Percentiles rank a stretch among this genome's conserved stretches.
Evolutionary conservation across 1,140 invertebrate genomes (phyloP).

Genomic region (Pemphigus obesinymphae): DNA sequence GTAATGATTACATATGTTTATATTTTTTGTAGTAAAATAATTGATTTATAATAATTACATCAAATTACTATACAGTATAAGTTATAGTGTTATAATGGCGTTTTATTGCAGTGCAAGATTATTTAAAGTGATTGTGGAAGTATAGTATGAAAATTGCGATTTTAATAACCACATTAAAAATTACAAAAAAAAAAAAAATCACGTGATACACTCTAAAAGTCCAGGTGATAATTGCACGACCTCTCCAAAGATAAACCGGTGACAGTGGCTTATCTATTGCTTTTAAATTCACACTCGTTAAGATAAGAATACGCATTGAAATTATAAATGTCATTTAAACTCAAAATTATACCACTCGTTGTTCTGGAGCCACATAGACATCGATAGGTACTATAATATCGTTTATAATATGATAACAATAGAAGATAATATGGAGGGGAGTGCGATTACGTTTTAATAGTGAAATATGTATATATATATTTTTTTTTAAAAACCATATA

Average conservation of each 20-base stretch:
- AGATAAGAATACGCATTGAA: background rate
- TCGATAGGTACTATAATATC: background rate
- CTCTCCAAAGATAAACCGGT: conserved; percentile 26
- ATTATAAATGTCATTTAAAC: background rate
- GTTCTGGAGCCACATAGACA: background rate
- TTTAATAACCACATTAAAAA: background rate
- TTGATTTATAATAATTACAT: too few species aligned
- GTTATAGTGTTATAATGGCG: too few species aligned
- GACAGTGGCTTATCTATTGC: conserved; percentile 2
- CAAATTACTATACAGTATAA: too few species aligned
- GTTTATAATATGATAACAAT: too few species aligned
- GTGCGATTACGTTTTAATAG: too few species aligned
- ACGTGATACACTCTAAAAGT: background rate
- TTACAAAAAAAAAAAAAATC: conserved; percentile 14
- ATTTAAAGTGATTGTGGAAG: background rate
- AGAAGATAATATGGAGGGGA: too few species aligned
- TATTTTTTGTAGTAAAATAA: too few species aligned
- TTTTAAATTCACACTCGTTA: background rate
- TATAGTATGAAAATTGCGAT: background rate
- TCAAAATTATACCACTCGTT: background rate
- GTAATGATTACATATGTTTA: too few species aligned
- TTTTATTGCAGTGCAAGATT: background rate
- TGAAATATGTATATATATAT: too few species aligned
- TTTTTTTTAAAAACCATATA: too few species aligned
- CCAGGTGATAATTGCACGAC: conserved; percentile 33